Base-by-base conservation (phyloP, 2,113 vertebrate genomes). In the Eulemur rufifrons region DNA sequence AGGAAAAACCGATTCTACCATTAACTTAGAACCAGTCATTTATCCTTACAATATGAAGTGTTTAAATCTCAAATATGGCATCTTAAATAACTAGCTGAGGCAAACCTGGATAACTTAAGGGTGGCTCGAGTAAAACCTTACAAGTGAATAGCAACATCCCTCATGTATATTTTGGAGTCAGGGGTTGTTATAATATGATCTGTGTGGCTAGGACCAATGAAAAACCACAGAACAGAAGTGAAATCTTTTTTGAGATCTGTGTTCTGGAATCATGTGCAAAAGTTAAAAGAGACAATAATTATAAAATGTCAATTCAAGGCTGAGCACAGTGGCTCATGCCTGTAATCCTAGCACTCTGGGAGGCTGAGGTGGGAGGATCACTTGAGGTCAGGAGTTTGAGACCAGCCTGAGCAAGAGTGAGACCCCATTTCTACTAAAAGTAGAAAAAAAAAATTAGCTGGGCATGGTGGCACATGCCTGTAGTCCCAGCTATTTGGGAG, bases 181-280 rank as follows among this genome's bases (percentile, higher is more conserved):
- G 9, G 13, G 78, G 32, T 47, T 78, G 37, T 91, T 80, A 52
- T 25, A 47, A 63, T 66, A 50, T 42, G 73, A 85, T 81, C 52
- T 85, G 80, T 77, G 85, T 86, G 82, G 27, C 42, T 54, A 66
- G 82, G 71, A 69, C 81, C n/a, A 82, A 69, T 10, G 15, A 68
- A 54, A 94, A 80, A 68, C 94, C 86, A 95, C 63, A 92, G 84
- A 95, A 93, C 86, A 97, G 66, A 95, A 78, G 92, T 85, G 76
- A 61, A 78, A 34, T 76, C 56, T 69, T 42, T 87, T 69, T 74
- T 80, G 82, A 96, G 37, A 86, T 85, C 59, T 89, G 73, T 66
- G 9, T 15, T 76, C 39, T 86, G 83, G 39, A 59, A 52, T 84
- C 29, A 39, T 82, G 66, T 69, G 68, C 39, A 59, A 95, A 86